Conservation (phyloP, 2,113 vertebrate species). For the Carollia perspicillata region DNA sequence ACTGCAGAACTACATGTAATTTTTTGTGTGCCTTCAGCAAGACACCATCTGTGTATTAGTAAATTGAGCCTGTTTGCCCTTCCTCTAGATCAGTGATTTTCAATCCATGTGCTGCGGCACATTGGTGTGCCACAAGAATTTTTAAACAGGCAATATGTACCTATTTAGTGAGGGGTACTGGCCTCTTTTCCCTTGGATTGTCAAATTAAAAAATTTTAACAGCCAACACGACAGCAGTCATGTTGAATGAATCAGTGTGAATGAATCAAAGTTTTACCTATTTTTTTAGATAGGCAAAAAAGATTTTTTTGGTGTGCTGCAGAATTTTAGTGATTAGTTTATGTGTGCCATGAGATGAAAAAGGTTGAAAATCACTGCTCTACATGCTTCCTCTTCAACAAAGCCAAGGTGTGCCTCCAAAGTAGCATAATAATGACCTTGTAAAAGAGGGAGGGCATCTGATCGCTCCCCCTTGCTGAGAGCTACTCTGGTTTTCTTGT, state of each 20-base stretch:
- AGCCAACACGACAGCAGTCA: not conserved
- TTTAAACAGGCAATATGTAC: not conserved
- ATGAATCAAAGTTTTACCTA: not conserved
- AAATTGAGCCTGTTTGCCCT: not conserved
- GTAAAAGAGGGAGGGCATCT: not conserved
- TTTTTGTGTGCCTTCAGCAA: not conserved
- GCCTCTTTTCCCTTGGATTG: not conserved
- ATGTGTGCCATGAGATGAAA: not conserved
- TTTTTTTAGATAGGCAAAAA: not conserved
- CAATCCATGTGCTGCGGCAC: not conserved
- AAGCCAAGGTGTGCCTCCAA: not conserved
- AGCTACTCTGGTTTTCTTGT: not conserved
- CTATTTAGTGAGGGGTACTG: not conserved
- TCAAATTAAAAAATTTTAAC: not conserved
- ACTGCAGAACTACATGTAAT: not conserved
- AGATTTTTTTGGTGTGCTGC: not conserved
- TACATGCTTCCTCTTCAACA: not conserved
- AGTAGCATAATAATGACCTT: not conserved
- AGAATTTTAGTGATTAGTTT: not conserved
- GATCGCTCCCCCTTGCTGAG: not conserved
- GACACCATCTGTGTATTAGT: not conserved
- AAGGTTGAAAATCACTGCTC: not conserved
- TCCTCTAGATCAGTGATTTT: not conserved
- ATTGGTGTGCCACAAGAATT: not conserved
- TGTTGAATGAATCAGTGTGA: too few relatives aligned